Conservation (phyloP, 2,888 invertebrate genomes). For the Brachynemurus nebulosus region DNA sequence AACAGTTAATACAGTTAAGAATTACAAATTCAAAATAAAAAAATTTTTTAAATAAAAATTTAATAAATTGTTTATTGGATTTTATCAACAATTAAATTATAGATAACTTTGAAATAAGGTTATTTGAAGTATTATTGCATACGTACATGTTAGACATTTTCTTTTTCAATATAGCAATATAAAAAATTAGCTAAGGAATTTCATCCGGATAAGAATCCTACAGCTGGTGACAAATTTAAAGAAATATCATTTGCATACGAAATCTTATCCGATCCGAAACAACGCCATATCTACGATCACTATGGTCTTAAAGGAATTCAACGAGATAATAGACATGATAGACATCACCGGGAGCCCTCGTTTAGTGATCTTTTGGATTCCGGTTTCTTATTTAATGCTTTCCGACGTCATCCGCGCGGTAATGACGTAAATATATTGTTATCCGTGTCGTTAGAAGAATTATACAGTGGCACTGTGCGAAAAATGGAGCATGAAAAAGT, state of each 20-base stretch:
- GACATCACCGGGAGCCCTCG: constrained; percentile 49
- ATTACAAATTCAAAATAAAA: too few species aligned
- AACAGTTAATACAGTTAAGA: too few species aligned
- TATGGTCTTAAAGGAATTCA: constrained; percentile 80
- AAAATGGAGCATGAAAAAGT: constrained; percentile 73
- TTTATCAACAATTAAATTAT: too few species aligned
- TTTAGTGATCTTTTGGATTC: constrained; percentile 57
- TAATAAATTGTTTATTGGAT: too few species aligned
- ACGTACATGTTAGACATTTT: background rate
- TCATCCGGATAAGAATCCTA: constrained; percentile 84
- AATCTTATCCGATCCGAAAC: constrained; percentile 78
- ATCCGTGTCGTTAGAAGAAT: constrained; percentile 76
- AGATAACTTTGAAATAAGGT: too few species aligned
- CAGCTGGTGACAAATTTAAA: constrained; percentile 85
- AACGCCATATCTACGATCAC: constrained; percentile 72
- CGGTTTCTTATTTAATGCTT: constrained; percentile 47
- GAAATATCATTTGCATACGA: constrained; percentile 94
- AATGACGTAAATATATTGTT: constrained; percentile 74
- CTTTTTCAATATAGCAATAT: constrained; percentile 57
- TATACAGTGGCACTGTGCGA: constrained; percentile 79
- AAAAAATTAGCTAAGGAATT: constrained; percentile 85
- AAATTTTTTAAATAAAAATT: too few species aligned
- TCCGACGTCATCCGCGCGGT: constrained; percentile 48
- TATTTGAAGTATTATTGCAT: too few species aligned
- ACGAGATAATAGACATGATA: constrained; percentile 50